phyloP scores from a whole-genome alignment of 2,113 vertebrate species.

The Acrocephalus kingi region DNA sequence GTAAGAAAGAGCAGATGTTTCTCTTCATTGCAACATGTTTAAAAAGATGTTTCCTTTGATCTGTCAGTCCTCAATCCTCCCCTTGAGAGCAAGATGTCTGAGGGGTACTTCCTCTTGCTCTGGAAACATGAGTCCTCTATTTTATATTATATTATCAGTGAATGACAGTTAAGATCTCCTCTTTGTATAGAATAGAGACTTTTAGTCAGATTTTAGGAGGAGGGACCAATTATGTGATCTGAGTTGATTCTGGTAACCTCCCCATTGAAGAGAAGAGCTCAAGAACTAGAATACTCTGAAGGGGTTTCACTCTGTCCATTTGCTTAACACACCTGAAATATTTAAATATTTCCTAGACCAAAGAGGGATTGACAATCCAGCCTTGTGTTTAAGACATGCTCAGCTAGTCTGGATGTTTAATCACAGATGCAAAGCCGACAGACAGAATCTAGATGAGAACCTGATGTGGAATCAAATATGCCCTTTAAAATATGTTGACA shows the following conservation, averaged over 20 bases:
- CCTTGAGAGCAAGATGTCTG: background rate
- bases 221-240: background rate
- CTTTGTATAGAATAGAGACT: background rate
- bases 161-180: background rate
- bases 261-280: background rate
- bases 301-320: background rate
- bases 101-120: background rate
- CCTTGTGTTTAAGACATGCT: background rate
- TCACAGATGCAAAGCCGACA: background rate
- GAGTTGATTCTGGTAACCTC: background rate
- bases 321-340: background rate
- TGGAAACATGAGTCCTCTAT: background rate
- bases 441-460: background rate
- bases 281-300: background rate
- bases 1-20: background rate
- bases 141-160: background rate
- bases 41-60: background rate
- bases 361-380: background rate
- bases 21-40: background rate
- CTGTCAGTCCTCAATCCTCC: background rate
- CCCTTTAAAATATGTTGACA: background rate
- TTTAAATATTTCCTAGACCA: background rate
- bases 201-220: background rate
- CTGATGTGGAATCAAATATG: background rate
- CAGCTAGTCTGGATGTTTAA: background rate